Evolutionary conservation across 2,797 vertebrate species (phyloP).

Genomic region (Acestrorhynchus altus): DNA sequence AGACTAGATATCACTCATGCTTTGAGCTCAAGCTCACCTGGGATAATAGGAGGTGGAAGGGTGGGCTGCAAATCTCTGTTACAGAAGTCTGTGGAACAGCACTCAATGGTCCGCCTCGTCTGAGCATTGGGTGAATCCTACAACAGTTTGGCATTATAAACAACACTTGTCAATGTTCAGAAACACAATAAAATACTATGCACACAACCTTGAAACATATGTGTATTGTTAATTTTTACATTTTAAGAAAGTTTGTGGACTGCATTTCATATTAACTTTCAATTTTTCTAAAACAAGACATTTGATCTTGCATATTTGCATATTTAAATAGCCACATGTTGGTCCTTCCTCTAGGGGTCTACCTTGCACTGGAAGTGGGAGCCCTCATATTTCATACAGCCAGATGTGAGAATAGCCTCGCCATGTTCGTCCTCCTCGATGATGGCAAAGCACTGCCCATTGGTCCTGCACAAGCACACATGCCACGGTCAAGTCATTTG

Average conservation of each 20-base stretch:
- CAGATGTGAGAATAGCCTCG: conserved; percentile 87
- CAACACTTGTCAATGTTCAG: background rate
- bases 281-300: no score
- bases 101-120: conserved; percentile 91
- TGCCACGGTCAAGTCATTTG: conserved; percentile 16
- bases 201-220: no score
- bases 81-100: conserved; percentile 92
- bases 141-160: conserved; percentile 6
- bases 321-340: background rate
- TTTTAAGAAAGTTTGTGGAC: no score
- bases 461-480: conserved; percentile 81
- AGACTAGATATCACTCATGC: background rate
- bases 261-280: no score
- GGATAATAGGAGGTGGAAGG: conserved; percentile 79
- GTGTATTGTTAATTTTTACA: no score
- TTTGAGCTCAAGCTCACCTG: conserved; percentile 60
- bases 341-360: background rate
- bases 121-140: conserved; percentile 94
- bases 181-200: background rate
- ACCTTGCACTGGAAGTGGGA: conserved; percentile 99
- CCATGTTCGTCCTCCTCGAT: conserved; percentile 95
- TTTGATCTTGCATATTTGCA: no score
- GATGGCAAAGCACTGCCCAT: conserved; percentile 97
- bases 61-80: conserved; percentile 93
- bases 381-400: conserved; percentile 98